Base-by-base conservation (phyloP, 2,888 invertebrate genomes). In the Phyto melanocephala region DNA sequence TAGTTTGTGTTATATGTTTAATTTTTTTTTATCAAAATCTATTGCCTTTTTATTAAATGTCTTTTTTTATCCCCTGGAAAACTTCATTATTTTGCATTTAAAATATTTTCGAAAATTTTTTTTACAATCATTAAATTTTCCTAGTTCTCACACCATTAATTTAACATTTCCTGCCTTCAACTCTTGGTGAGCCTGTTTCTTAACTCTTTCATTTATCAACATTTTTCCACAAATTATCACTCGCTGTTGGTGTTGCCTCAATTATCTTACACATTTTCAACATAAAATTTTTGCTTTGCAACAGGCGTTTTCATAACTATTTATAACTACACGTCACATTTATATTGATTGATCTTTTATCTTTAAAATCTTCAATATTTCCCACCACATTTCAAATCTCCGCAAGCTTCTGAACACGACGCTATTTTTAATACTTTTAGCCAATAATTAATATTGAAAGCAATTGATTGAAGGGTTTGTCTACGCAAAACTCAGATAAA, bases 281-380 rank as follows among this genome's bases (percentile, higher is more conserved):
- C 58, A 3, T 37, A 35, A 47, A 45, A 56, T 37, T 35, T 54
- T 63, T 15, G 4, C 0, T 2, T 33, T 33, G 2, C 37, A 13
- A 67, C 24, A 60, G 47, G 50, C 60, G 28, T 76, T 52, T 15
- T 62, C 28, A 40, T 28, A 67, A 76, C 28, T 56, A 45, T 58
- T 76, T 67, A 24, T 22, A 3, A 33, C 52, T 20, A 54, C 52
- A n/a, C 42, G 2, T 13, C 40, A 4, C 11, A 45, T 54, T 54
- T 45, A 45, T 65, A 54, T 65, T 75, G 60, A 68, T 68, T 62
- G 62, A 68, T 20, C 22, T 7, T 77, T 28, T 77, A 77, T 54
- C 68, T 62, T 68, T 52, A 11, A 68, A 52, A 77, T 77, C 76
- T 60, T 0, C 13, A 52, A 42, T 20, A 68, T 77, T 62, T 77